These are phyloP conservation scores for Diarsia brunnea DNA, from an alignment of 2,888 invertebrate species.

Conservation along the genomic window DNA sequence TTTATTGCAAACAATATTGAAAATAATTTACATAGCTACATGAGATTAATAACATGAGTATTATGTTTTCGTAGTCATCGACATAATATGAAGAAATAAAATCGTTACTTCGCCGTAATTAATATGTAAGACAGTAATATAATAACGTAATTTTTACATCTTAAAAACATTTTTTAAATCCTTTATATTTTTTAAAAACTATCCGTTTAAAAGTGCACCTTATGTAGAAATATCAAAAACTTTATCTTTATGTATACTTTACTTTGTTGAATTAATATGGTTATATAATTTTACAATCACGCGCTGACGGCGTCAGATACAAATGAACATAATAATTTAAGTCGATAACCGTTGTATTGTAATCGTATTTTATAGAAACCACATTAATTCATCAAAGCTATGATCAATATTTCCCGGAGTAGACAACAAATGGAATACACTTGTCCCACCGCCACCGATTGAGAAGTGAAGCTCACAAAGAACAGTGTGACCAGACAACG, in stretches of 20 bases:
- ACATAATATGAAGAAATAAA: constrained; percentile 27
- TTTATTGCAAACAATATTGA: constrained; percentile 46
- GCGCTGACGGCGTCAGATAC: not conserved
- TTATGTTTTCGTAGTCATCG: constrained; percentile 35
- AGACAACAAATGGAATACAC: constrained; percentile 42
- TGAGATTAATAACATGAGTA: constrained; percentile 16
- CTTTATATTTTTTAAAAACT: constrained; percentile 45
- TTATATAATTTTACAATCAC: not conserved
- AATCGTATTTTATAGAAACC: not conserved
- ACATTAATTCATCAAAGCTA: constrained; percentile 31
- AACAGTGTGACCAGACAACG: no score
- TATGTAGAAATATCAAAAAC: constrained; percentile 50
- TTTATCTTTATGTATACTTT: constrained; percentile 20
- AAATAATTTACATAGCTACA: constrained; percentile 13
- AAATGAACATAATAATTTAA: not conserved
- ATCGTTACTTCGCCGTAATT: constrained; percentile 22
- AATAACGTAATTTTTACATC: constrained; percentile 14
- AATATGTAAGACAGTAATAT: constrained; percentile 5
- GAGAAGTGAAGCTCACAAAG: not conserved
- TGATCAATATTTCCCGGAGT: constrained; percentile 19
- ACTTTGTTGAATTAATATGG: constrained; percentile 22
- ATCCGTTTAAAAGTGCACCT: constrained; percentile 58
- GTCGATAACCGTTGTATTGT: not conserved
- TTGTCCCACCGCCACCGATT: no score
- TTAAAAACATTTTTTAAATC: constrained; percentile 2